phyloP scores from a whole-genome alignment of 2,797 vertebrate genomes.

The Falco biarmicus region DNA sequence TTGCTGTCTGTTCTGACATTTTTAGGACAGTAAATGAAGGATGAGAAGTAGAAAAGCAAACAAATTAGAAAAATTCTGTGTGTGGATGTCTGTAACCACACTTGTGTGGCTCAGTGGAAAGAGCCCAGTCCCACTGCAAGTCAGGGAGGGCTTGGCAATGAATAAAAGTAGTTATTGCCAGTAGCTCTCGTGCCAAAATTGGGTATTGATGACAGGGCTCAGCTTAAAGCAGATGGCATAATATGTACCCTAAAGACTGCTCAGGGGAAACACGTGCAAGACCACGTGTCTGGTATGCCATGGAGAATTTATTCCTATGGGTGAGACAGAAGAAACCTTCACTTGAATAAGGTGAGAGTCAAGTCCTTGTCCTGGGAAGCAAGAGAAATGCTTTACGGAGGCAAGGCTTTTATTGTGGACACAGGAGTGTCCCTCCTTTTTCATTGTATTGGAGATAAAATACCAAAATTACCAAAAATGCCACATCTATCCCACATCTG shows the following conservation, averaged over 20 bases:
- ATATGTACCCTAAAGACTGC: background rate
- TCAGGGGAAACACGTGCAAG: background rate
- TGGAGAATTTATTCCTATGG: background rate
- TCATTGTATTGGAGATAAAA: background rate
- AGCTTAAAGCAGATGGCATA: slow-evolving; percentile 4
- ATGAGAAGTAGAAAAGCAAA: slow-evolving; percentile 3
- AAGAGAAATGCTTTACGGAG: background rate
- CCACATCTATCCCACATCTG: background rate
- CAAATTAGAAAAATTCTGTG: background rate
- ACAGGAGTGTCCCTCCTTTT: background rate
- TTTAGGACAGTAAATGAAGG: slow-evolving; percentile 38
- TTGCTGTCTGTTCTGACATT: slow-evolving; percentile 29
- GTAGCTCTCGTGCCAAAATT: background rate
- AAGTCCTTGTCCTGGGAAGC: background rate
- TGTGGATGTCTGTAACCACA: background rate
- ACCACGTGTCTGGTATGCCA: background rate
- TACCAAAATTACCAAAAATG: background rate
- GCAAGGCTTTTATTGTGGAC: background rate
- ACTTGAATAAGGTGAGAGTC: background rate
- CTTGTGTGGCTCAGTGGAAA: background rate
- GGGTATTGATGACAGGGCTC: background rate
- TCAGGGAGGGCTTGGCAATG: background rate
- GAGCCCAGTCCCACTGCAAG: background rate
- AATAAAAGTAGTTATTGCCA: background rate
- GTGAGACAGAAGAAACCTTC: background rate